These are phyloP conservation scores for Horisme vitalbata DNA, from an alignment of 2,888 invertebrate genomes.

Conservation along the genomic window DNA sequence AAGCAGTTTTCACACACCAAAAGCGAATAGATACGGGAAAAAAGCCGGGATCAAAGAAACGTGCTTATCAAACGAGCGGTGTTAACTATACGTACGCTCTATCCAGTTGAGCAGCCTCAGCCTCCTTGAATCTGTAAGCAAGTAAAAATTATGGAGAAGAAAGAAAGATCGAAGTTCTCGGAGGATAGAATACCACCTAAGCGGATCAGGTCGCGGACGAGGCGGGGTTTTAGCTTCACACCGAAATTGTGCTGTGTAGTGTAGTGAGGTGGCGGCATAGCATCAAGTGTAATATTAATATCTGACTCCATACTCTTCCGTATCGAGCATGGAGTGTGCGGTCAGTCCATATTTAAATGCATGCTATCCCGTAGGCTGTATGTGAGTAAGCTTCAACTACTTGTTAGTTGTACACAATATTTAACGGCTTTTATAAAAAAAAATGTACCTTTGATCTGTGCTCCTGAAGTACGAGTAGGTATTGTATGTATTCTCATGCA, in stretches of 20 bases:
- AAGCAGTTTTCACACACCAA: conserved; percentile 36
- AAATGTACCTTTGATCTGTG: conserved; percentile 54
- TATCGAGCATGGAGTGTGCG: conserved; percentile 35
- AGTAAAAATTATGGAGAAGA: conserved; percentile 81
- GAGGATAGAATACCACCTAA: conserved; percentile 62
- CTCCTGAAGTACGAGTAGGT: conserved; percentile 49
- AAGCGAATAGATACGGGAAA: conserved; percentile 50
- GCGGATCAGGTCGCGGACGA: conserved; percentile 53
- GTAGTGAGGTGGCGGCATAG: conserved; percentile 59
- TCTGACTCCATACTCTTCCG: conserved; percentile 19
- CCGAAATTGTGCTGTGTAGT: conserved; percentile 64
- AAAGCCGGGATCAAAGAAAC: conserved; percentile 50
- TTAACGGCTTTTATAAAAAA: conserved; percentile 45
- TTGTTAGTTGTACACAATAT: conserved; percentile 69
- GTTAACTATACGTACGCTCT: conserved; percentile 90
- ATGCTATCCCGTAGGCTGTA: conserved; percentile 66
- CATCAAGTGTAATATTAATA: conserved; percentile 42
- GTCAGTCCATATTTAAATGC: conserved; percentile 50
- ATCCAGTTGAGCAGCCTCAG: conserved; percentile 90
- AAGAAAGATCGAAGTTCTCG: conserved; percentile 66
- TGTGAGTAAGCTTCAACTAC: conserved; percentile 75
- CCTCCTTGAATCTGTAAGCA: conserved; percentile 93
- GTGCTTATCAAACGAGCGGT: conserved; percentile 60
- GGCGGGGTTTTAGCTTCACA: conserved; percentile 65
- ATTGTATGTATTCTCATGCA: too few species aligned